A percentile compares a stretch with the other conserved stretches of the same genome.
phyloP scores from a whole-genome alignment of 1,140 invertebrate species.

The Zaprionus kolodkinae region DNA sequence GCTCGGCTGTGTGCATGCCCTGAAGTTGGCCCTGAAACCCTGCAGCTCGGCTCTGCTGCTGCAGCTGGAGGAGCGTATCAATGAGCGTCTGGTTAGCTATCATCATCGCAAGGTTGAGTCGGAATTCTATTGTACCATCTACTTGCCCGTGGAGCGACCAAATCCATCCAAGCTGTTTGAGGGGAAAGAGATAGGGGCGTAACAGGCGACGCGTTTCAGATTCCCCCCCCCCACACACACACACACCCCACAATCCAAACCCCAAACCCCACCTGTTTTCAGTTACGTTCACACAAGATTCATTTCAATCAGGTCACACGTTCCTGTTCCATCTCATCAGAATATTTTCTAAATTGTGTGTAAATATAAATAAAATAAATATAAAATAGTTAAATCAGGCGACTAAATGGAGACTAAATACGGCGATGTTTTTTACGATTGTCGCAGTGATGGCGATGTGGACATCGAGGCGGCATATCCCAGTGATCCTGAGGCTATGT shows the following conservation, averaged over 20 bases:
- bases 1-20: conserved; percentile 52
- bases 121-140: conserved; percentile 74
- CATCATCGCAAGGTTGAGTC: conserved; percentile 68
- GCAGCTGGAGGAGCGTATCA: conserved; percentile 59
- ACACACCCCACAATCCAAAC: too few species aligned
- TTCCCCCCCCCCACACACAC: too few species aligned
- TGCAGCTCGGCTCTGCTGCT: conserved; percentile 48
- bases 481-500: background rate
- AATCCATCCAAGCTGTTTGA: conserved; percentile 25
- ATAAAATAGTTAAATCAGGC: conserved; percentile 4
- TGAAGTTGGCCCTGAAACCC: conserved; percentile 61
- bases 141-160: conserved; percentile 66
- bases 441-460: conserved; percentile 41
- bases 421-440: conserved; percentile 62
- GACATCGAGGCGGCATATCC: background rate
- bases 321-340: conserved; percentile 1
- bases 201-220: background rate
- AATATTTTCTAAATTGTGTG: conserved; percentile 27
- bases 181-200: conserved; percentile 4
- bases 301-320: conserved; percentile 2
- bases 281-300: conserved; percentile 1
- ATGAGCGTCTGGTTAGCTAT: conserved; percentile 59
- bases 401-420: background rate
- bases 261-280: background rate
- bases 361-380: conserved; percentile 23